Conservation (phyloP, 2,113 vertebrate genomes). For the Paradoxurus hermaphroditus region DNA sequence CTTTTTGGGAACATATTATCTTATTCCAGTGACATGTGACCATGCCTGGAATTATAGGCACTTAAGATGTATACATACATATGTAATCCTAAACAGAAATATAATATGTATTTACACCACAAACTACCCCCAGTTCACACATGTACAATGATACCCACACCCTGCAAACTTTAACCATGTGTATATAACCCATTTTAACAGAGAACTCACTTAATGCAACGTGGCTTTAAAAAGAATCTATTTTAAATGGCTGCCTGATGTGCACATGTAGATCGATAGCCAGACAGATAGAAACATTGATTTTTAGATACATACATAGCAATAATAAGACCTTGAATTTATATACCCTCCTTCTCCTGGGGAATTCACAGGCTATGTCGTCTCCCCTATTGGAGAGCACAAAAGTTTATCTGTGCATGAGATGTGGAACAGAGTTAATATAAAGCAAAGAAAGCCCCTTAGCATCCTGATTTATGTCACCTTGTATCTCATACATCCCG, state of each 20-base stretch:
- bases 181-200: background rate
- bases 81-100: background rate
- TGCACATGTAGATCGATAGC: constrained; percentile 48
- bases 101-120: background rate
- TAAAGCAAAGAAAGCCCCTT: background rate
- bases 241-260: constrained; percentile 47
- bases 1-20: background rate
- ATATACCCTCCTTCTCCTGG: constrained; percentile 5
- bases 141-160: background rate
- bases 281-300: constrained; percentile 71
- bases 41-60: background rate
- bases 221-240: constrained; percentile 41
- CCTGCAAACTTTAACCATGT: background rate
- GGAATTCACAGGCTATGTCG: background rate
- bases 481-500: background rate
- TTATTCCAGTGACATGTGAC: background rate
- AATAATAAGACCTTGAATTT: constrained; percentile 70
- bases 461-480: background rate
- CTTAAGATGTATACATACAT: background rate
- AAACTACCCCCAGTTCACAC: background rate
- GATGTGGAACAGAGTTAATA: background rate
- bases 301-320: constrained; percentile 62
- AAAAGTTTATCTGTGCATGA: constrained; percentile 8
- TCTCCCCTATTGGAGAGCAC: background rate
- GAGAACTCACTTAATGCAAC: constrained; percentile 3